Conservation (phyloP, 2,113 vertebrate genomes). For the Tretioscincus oriximinensis region DNA sequence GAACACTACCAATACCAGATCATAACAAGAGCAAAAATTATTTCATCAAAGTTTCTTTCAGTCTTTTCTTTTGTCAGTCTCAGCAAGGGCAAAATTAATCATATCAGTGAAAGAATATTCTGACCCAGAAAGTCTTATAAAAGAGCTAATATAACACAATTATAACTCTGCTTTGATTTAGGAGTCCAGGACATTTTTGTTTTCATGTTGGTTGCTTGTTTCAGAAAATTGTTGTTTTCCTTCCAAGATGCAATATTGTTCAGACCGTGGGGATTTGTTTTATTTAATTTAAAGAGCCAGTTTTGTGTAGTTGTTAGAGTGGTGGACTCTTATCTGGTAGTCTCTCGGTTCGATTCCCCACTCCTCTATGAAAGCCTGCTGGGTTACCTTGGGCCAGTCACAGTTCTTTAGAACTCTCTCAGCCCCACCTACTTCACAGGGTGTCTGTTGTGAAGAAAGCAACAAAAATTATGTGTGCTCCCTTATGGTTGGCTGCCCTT, state of each 20-base stretch:
- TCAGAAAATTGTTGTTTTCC: conserved; percentile 49
- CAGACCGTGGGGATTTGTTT: conserved; percentile 53
- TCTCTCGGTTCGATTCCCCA: no score
- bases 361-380: no score
- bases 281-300: no score
- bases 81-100: conserved; percentile 34
- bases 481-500: no score
- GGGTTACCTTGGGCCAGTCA: no score
- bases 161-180: conserved; percentile 64
- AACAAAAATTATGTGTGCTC: no score
- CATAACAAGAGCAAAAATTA: conserved; percentile 1
- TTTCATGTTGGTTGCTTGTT: not conserved
- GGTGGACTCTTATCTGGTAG: no score
- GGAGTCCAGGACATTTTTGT: conserved; percentile 42
- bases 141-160: conserved; percentile 65
- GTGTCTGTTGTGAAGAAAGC: no score
- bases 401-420: no score
- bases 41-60: conserved; percentile 45
- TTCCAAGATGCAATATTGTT: conserved; percentile 16
- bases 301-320: no score
- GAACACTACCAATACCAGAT: conserved; percentile 40
- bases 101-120: conserved; percentile 37
- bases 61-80: conserved; percentile 43
- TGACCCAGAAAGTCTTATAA: conserved; percentile 46
- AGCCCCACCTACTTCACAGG: no score